Evolutionary conservation across 1,140 invertebrate genomes (phyloP), one percentile per base, ranked within the genome.

Genomic region (Formica exsecta): DNA sequence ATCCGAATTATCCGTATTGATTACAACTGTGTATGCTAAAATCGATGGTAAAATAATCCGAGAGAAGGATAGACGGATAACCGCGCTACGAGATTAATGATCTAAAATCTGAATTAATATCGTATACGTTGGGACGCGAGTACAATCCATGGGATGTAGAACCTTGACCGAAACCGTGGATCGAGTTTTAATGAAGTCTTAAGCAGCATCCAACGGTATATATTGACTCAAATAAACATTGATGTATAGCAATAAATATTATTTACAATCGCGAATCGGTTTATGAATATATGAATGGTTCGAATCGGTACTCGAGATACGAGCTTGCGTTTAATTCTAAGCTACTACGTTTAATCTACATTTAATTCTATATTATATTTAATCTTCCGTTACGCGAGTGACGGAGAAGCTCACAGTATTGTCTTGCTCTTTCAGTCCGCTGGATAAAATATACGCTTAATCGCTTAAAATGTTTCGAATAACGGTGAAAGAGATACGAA

Each of bases 31-130:
- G 36, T 68, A 25, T 54, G 25, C n/a, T 54, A 36, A 38, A n/a
- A 73, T 57, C 25, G 29, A 73, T 57, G 48, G 1, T 22, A 32
- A 54, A 57, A 32, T 73, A 54, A 73, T 6, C 70, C 9, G 29
- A 57, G 70, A 36, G 48, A 54, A 8, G 5, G n/a, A 74, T n/a
- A 59, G 51, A n/a, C 19, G 59, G 19, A 0, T 38, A 70, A 29
- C 38, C 25, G 16, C 25, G 16, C 48, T 19, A 36, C 7, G 8
- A 59, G 71, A 74, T 74, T 59, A 74, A 74, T 73, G 48, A 74
- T 74, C 71, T 74, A 59, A 57, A 74, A 74, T 74, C 71, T 74
- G 59, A 57, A 74, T 74, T 74, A 57, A 74, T 32, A 32, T 57
- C 32, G 7, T 22, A 41, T 57, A 54, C 29, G 48, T 38, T 22